Conservation (phyloP, 2,113 vertebrate genomes). For the Polypterus bichir region DNA sequence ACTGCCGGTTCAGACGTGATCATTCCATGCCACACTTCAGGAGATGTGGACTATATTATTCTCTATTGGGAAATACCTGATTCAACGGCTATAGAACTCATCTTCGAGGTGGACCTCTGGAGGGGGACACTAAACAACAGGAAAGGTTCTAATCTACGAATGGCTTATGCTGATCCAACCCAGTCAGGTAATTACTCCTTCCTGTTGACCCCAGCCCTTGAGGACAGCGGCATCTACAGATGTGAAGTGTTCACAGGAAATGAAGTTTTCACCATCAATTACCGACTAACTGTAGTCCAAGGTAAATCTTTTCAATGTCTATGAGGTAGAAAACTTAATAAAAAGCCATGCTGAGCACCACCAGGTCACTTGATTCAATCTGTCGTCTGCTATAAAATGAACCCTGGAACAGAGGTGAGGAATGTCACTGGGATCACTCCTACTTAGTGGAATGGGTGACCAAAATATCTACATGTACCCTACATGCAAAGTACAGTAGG, state of each 20-base stretch:
- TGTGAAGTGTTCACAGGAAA: not conserved
- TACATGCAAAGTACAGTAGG: not conserved
- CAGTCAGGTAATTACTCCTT: not conserved
- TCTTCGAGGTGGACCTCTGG: slow-evolving; percentile 1
- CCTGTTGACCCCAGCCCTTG: not conserved
- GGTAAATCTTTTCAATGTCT: not conserved
- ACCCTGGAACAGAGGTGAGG: not conserved
- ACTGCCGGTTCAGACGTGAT: too few species aligned
- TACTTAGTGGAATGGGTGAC: too few species aligned
- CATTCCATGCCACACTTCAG: too few species aligned
- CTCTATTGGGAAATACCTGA: not conserved
- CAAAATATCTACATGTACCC: too few species aligned
- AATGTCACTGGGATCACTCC: not conserved
- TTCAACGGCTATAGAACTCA: not conserved
- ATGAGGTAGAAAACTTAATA: not conserved
- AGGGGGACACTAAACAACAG: not conserved
- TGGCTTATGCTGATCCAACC: not conserved
- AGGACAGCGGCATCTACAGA: not conserved
- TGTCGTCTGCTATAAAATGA: not conserved
- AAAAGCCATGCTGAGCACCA: not conserved
- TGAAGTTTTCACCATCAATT: not conserved
- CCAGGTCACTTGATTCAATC: not conserved
- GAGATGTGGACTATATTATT: not conserved
- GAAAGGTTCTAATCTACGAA: not conserved
- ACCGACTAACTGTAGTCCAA: not conserved